Conservation (phyloP, 2,888 invertebrate species). For the Andrena dorsata region DNA sequence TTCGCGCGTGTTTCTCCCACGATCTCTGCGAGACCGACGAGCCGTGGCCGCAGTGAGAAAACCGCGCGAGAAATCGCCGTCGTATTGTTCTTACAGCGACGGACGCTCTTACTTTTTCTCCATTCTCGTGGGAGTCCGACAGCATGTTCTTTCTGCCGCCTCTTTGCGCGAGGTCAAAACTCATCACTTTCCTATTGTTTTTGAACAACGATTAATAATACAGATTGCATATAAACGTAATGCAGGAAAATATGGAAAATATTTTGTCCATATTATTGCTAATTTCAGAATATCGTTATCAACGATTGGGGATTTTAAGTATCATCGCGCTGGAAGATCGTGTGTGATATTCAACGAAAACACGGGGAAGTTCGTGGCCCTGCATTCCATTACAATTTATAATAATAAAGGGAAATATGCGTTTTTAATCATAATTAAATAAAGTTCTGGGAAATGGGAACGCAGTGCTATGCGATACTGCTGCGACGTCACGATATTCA, state of each 20-base stretch:
- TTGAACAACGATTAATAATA: not conserved
- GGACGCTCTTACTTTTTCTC: not conserved
- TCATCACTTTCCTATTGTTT: not conserved
- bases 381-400: not conserved
- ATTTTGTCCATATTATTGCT: too few species aligned
- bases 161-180: constrained; percentile 16
- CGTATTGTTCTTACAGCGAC: constrained; percentile 15
- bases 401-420: not conserved
- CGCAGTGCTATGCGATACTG: not conserved
- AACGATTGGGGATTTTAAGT: too few species aligned
- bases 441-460: not conserved
- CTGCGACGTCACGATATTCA: not conserved
- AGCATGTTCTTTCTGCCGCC: not conserved
- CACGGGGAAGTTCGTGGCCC: not conserved
- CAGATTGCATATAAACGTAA: not conserved
- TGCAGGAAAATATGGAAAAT: not conserved
- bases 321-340: too few species aligned
- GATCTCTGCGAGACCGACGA: constrained; percentile 46
- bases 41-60: constrained; percentile 3
- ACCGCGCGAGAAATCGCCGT: not conserved
- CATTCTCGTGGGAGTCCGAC: constrained; percentile 7
- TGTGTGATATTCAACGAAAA: not conserved
- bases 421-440: not conserved
- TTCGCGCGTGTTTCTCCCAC: constrained; percentile 75
- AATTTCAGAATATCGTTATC: too few species aligned